Evolutionary conservation across 30 jellyfish, hydroid and myxozoan genomes (phyloP), one percentile per base, ranked within the genome.

Genomic region (Pseudorhiza aurosa): DNA sequence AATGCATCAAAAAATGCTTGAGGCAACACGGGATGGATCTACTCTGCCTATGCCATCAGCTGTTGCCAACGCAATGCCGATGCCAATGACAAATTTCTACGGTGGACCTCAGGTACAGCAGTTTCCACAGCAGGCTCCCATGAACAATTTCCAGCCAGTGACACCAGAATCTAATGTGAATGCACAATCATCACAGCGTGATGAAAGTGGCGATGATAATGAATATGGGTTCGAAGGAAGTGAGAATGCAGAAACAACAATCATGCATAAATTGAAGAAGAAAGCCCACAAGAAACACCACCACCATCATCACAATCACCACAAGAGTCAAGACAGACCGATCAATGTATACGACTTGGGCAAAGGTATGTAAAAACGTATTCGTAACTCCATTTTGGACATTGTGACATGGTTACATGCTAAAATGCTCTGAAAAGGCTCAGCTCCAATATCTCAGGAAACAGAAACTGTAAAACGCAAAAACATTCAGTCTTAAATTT

Each of bases 1-100:
- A 22, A 78, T 91, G 6, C 98, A 91, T 51, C 86, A 77, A 53
- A 91, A 85, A 57, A 85, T 91, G 96, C 83, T 91, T 14, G 85
- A 70, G 32, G 95, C 93, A 28, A 83, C 98, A 3, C 72, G 43
- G 30, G 98, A 91, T 40, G 87, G 85, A 31, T 82, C 96, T 9
- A 50, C 82, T 26, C 80, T 60, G 15, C 95, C 98, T 12, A 29
- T 64, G 60, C 92, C 91, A 30, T 19, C 67, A 53, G 90, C 81
- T 14, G 57, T 72, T 31, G 45, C 69, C 15, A 62, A 71, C 73
- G 72, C 73, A 4, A 67, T 44, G 72, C 91, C 68, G 32, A 64
- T 37, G 59, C 78, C 35, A 12, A 1, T 65, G 53, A 58, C 73
- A 4, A 80, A 50, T 35, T 4, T 80, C 1, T 77, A 59, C 63